phyloP scores from a whole-genome alignment of 2,113 vertebrate genomes.

The Donacobius atricapilla region DNA sequence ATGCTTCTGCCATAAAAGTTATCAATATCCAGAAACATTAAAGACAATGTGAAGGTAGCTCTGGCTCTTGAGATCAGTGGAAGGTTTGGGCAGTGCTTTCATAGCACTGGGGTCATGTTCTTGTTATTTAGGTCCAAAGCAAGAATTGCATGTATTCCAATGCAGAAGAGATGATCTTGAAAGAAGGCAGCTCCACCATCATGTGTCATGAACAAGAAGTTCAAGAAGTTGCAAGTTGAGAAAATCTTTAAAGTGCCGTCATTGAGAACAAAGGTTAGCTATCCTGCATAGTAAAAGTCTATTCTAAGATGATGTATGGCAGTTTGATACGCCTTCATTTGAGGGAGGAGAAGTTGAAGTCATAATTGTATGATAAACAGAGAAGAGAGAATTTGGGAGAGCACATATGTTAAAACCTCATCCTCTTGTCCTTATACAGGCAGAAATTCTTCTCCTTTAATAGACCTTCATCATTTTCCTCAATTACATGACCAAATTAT shows the following conservation, averaged over 20 bases:
- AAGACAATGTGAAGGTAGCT: not conserved
- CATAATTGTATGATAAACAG: slow-evolving; percentile 40
- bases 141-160: not conserved
- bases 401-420: not conserved
- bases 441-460: slow-evolving; percentile 1
- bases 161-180: not conserved
- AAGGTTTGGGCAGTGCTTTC: not conserved
- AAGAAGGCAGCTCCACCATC: not conserved
- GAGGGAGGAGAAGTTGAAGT: slow-evolving; percentile 49
- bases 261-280: slow-evolving; percentile 39
- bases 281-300: slow-evolving; percentile 1
- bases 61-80: not conserved
- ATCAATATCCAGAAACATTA: not conserved
- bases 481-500: not conserved
- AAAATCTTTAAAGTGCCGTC: slow-evolving; percentile 17
- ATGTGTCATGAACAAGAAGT: not conserved
- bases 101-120: not conserved
- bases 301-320: slow-evolving; percentile 33
- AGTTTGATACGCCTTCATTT: slow-evolving; percentile 41
- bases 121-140: not conserved
- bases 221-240: not conserved
- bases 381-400: not conserved
- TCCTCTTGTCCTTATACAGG: slow-evolving; percentile 6
- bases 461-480: not conserved
- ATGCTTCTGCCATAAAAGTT: not conserved